Percentiles rank a stretch among this genome's conserved stretches.
Evolutionary conservation across 2,113 vertebrate genomes (phyloP).

Genomic region (Irena cyanogastra): DNA sequence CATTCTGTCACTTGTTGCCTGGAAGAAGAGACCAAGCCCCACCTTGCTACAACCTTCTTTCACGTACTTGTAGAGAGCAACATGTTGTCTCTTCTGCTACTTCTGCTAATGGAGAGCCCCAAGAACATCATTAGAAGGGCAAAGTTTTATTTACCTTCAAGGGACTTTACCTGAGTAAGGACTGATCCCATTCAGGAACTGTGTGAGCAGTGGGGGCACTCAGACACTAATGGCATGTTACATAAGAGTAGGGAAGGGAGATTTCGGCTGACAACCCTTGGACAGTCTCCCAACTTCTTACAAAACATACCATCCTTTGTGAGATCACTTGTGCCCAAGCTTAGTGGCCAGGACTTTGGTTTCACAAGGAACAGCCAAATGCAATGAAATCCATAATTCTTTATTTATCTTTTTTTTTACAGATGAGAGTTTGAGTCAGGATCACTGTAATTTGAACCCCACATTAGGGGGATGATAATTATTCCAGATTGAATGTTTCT

Average conservation of each 20-base stretch:
- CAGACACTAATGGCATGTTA: fast-evolving
- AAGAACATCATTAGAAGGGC: background rate
- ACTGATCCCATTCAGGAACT: background rate
- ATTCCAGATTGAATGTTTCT: background rate
- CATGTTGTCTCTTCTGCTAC: background rate
- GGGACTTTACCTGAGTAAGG: background rate
- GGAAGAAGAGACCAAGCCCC: background rate
- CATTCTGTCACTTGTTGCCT: background rate
- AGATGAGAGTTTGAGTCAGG: background rate
- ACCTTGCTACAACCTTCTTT: background rate
- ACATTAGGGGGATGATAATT: background rate
- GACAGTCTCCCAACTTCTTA: background rate
- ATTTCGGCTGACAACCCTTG: background rate
- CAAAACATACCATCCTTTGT: background rate
- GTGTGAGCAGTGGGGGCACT: background rate
- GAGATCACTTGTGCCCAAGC: background rate
- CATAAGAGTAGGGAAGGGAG: background rate
- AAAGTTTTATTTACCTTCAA: background rate
- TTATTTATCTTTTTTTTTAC: background rate
- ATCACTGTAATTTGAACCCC: background rate
- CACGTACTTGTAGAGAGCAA: background rate
- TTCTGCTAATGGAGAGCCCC: background rate
- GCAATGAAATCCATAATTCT: background rate
- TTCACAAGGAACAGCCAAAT: background rate
- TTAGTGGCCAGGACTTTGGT: background rate